Base-by-base conservation (phyloP, 2,888 invertebrate genomes). In the Notodromas monacha region DNA sequence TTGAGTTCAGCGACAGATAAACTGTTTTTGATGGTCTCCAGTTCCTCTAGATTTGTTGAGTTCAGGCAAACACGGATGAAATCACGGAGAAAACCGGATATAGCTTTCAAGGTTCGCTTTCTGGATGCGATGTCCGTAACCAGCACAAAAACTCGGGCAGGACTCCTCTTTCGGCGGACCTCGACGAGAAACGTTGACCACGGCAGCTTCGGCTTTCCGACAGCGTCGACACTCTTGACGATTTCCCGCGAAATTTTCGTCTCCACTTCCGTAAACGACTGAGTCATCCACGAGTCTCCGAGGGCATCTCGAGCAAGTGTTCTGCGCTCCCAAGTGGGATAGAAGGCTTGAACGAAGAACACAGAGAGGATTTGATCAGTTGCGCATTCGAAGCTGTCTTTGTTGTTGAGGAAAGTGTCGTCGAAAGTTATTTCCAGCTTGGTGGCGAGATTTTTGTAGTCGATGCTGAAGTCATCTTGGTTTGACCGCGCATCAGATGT, bases 131-230 rank as follows among this genome's bases (percentile, higher is more conserved):
- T 21, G 21, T 21, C 21, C 8, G 21, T 21, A n/a, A 21, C 6
- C 21, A 21, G 6, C 8, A 21, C 8, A n/a, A 21, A 21, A n/a
- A 21, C n/a, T n/a, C 21, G 21, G 21, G 21, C n/a, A n/a, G 21
- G 21, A 21, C n/a, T 21, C 21, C n/a, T n/a, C 21, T 21, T 21
- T 6, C 21, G 21, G n/a, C 21, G 21, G n/a, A 21, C 21, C n/a
- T 21, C 21, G 21, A 6, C 6, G 21, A 21, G 6, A n/a, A 21
- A 21, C 8, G 8, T 8, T n/a, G 21, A 8, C 8, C 21, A n/a
- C 21, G 21, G 21, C 8, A 21, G 21, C 21, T 21, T n/a, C 21
- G 21, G 21, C n/a, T 21, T 21, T n/a, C n/a, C n/a, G n/a, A 21
- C 21, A 6, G 6, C n/a, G 21, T 21, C 6, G 8, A n/a, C n/a